phyloP scores from a whole-genome alignment of 2,888 invertebrate genomes.

The Ceramica pisi region DNA sequence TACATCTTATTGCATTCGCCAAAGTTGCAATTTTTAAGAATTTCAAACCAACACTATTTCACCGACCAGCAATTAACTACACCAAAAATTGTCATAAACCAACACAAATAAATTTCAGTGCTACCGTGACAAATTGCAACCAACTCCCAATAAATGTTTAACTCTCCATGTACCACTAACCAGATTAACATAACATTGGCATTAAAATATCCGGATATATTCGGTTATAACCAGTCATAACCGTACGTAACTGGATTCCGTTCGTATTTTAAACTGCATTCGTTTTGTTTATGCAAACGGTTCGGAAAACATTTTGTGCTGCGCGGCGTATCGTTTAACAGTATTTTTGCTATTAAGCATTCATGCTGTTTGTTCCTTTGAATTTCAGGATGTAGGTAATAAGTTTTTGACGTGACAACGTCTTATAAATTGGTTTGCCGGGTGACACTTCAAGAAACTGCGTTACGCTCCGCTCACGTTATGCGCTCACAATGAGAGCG shows the following conservation, averaged over 20 bases:
- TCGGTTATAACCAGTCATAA: conserved; percentile 40
- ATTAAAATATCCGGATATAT: conserved; percentile 48
- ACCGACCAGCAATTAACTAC: not conserved
- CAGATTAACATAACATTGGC: conserved; percentile 44
- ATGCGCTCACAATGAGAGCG: too few relatives aligned
- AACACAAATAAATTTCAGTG: not conserved
- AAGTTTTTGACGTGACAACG: too few relatives aligned
- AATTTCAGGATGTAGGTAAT: not conserved
- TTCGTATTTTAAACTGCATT: conserved; percentile 52
- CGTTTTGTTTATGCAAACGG: conserved; percentile 53
- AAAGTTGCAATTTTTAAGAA: too few relatives aligned
- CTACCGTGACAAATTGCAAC: conserved; percentile 2
- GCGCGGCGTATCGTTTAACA: conserved; percentile 15
- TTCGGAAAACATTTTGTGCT: conserved; percentile 31
- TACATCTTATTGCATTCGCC: too few relatives aligned
- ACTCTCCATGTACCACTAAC: conserved; percentile 29
- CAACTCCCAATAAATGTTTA: conserved; percentile 20
- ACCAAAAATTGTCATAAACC: conserved; percentile 3
- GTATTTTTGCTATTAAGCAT: conserved; percentile 3
- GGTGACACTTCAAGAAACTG: too few relatives aligned
- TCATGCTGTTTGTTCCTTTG: conserved; percentile 9
- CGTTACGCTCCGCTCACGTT: too few relatives aligned
- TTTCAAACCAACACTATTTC: not conserved
- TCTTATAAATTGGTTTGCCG: too few relatives aligned
- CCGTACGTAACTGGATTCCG: conserved; percentile 56